Evolutionary conservation across 2,888 invertebrate genomes (phyloP).

Genomic region (Dolichopus griseipennis): DNA sequence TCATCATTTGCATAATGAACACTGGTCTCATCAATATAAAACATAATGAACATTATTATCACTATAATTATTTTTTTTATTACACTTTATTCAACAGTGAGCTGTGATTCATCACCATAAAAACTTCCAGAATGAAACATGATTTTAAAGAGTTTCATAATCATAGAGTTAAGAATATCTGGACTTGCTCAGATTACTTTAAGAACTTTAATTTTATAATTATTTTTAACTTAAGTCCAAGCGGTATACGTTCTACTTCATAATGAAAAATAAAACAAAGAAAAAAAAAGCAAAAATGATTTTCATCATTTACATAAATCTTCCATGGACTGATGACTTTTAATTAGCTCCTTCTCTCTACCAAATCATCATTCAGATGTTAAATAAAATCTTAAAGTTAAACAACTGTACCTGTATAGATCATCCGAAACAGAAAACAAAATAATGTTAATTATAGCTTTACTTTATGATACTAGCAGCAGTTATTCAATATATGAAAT

Average conservation of each 20-base stretch:
- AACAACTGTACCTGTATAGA: too few relatives aligned
- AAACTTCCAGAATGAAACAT: not conserved
- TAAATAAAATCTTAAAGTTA: too few relatives aligned
- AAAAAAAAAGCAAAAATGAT: too few relatives aligned
- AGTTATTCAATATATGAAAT: too few relatives aligned
- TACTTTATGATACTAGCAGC: too few relatives aligned
- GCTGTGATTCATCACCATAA: not conserved
- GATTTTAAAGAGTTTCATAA: not conserved
- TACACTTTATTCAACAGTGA: not conserved
- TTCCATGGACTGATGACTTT: not conserved
- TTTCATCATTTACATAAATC: not conserved
- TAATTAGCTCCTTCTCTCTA: too few relatives aligned
- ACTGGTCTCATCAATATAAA: not conserved
- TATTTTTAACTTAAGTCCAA: not conserved
- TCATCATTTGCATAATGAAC: not conserved
- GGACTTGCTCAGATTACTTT: not conserved
- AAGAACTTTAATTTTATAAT: not conserved
- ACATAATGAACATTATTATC: not conserved
- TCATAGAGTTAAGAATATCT: not conserved
- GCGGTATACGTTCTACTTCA: too few relatives aligned
- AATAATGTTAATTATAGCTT: too few relatives aligned
- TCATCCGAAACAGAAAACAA: too few relatives aligned
- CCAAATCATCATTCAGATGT: too few relatives aligned
- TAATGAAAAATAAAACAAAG: too few relatives aligned
- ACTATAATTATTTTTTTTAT: too few relatives aligned